Percentiles rank a stretch among this genome's conserved stretches.
Conservation (phyloP, 1,140 invertebrate species). For the Drosophila kepulauana region DNA sequence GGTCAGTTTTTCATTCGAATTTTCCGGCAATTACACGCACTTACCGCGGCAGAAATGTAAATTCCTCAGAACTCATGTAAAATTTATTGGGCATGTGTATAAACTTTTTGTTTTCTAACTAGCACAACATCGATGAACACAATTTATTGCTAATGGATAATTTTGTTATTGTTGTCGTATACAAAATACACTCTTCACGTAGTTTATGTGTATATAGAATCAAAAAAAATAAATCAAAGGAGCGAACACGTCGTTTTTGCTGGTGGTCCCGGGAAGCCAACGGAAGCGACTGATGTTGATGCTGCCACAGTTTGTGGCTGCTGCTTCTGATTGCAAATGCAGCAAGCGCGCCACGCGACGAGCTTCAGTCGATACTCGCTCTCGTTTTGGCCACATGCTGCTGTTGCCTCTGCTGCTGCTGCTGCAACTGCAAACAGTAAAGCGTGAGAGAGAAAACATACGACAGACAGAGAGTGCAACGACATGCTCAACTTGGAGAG, state of each 20-base stretch:
- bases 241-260: slow-evolving; percentile 49
- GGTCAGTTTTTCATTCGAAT: neutral
- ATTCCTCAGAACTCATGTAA: slow-evolving; percentile 73
- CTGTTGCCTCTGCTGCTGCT: neutral
- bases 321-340: slow-evolving; percentile 54
- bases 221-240: slow-evolving; percentile 28
- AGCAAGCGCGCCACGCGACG: slow-evolving; percentile 15
- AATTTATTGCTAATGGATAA: neutral
- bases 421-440: neutral
- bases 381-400: slow-evolving; percentile 4
- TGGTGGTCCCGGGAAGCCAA: slow-evolving; percentile 42
- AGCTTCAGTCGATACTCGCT: slow-evolving; percentile 15
- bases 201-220: neutral
- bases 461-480: too few relatives aligned
- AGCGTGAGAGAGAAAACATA: neutral
- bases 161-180: neutral
- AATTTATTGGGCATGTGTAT: slow-evolving; percentile 27
- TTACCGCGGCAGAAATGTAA: slow-evolving; percentile 72
- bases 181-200: neutral
- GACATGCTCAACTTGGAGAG: too few relatives aligned
- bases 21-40: slow-evolving; percentile 18
- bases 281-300: slow-evolving; percentile 68
- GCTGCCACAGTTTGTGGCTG: slow-evolving; percentile 32
- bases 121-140: neutral
- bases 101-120: neutral